Percentiles rank a stretch among this genome's conserved stretches.
These are phyloP conservation scores for Bombus superbus DNA, from an alignment of 1,140 invertebrate genomes.

Conservation along the genomic window DNA sequence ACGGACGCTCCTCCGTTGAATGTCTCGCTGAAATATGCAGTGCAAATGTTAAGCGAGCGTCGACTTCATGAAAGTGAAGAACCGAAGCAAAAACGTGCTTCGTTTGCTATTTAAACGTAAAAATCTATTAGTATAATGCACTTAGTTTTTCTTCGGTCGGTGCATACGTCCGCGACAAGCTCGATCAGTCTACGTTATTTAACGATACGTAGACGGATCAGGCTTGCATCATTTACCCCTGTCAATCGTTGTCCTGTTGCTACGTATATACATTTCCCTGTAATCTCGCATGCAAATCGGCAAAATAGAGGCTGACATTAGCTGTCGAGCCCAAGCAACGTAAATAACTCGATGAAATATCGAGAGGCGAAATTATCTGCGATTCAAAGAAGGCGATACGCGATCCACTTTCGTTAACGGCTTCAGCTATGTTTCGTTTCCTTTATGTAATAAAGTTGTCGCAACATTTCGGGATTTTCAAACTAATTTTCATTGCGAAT, in stretches of 20 bases:
- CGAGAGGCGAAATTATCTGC: background rate
- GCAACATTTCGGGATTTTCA: background rate
- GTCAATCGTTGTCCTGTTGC: background rate
- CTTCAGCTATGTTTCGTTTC: background rate
- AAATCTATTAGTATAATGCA: background rate
- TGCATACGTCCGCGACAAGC: no score
- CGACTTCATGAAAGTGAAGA: background rate
- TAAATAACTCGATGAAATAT: slow-evolving; percentile 19
- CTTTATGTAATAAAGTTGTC: background rate
- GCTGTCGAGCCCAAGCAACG: background rate
- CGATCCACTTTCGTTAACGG: background rate
- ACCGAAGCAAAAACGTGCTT: background rate
- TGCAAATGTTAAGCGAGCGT: background rate
- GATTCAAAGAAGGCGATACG: slow-evolving; percentile 1
- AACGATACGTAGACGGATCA: slow-evolving; percentile 4
- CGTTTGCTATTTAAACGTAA: background rate
- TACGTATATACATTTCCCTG: background rate
- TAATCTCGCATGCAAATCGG: slow-evolving; percentile 34
- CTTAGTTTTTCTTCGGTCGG: background rate
- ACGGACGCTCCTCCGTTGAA: background rate
- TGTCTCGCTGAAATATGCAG: background rate
- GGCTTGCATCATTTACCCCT: background rate
- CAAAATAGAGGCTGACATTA: slow-evolving; percentile 29
- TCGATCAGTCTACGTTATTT: background rate
- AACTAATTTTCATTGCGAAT: background rate